phyloP scores from a whole-genome alignment of 2,888 invertebrate species.

The Cantharis nigra region DNA sequence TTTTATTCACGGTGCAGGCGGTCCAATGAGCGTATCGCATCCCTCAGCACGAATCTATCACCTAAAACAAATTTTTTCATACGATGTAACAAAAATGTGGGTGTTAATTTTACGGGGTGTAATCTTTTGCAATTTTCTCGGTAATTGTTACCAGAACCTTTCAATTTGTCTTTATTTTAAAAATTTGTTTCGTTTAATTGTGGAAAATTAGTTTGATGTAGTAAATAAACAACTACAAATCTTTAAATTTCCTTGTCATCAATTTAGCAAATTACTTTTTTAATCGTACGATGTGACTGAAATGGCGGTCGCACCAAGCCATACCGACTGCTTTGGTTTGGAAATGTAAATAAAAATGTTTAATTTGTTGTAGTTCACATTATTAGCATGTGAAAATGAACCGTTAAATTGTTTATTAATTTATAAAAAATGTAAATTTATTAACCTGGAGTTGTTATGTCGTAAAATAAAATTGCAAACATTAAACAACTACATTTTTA shows the following conservation, averaged over 20 bases:
- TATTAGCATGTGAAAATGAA: background rate
- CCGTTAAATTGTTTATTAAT: background rate
- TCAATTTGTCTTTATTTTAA: background rate
- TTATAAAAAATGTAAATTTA: background rate
- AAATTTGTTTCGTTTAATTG: background rate
- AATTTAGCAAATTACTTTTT: background rate
- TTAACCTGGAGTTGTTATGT: background rate
- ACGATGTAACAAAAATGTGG: background rate
- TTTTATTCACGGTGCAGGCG: constrained; percentile 32
- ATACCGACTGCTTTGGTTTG: background rate
- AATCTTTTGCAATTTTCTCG: background rate
- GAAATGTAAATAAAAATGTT: background rate
- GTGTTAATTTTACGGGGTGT: constrained; percentile 6
- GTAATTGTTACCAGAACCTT: background rate
- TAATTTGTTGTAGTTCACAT: background rate
- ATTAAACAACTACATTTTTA: background rate
- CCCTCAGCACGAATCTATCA: constrained; percentile 26
- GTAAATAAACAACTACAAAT: background rate
- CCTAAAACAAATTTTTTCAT: constrained; percentile 15
- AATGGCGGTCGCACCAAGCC: background rate
- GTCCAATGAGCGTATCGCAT: constrained; percentile 24
- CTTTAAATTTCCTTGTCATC: background rate
- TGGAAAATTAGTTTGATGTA: background rate
- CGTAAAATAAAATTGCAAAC: background rate
- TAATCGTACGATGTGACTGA: background rate